Evolutionary conservation across 2,113 vertebrate genomes (phyloP), one percentile per base, ranked within the genome.

Genomic region (Ammodytes marinus): DNA sequence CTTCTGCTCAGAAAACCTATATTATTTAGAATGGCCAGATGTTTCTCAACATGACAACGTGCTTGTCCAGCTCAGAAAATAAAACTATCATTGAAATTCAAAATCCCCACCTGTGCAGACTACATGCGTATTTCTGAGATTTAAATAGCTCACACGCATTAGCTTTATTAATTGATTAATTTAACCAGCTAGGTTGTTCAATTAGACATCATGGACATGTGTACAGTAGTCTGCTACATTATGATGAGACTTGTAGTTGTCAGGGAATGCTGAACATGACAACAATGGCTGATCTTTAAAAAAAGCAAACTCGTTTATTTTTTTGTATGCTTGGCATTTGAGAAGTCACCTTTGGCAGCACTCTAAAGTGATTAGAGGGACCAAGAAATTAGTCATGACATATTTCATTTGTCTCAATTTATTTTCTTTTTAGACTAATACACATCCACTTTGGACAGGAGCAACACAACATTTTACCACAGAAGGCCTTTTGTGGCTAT

Each of bases 1-100:
- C 89, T 91, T 92, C 92, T 92, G 91, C 94, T 94, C 91, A 81
- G 40, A 77, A 67, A 77, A 40, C 0, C 0, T n/a, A 1, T 57
- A 1, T 57, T 12, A 49, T 53, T 19, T 40, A 17, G 7, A 68
- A n/a, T 13, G 1, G 42, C 1, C 3, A 17, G 46, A 52, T 2
- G 4, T 27, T 60, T 49, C 9, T 49, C 43, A 57, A 54, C 11
- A 6, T 27, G 19, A 35, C 37, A 13, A 27, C 27, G 27, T 74
- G 43, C 5, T 15, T 74, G n/a, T 59, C 35, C 37, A 19, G 45
- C 42, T 40, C 6, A 27, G 27, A 27, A 27, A 35, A 14, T 58
- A n/a, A 6, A 40, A 1, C 54, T 57, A 47, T 27, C 49, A 54
- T 11, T 67, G 35, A 65, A 47, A 50, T 27, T 35, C 39, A 37